Evolutionary conservation across 2,888 invertebrate species (phyloP).

Genomic region (Julus scandinavius): DNA sequence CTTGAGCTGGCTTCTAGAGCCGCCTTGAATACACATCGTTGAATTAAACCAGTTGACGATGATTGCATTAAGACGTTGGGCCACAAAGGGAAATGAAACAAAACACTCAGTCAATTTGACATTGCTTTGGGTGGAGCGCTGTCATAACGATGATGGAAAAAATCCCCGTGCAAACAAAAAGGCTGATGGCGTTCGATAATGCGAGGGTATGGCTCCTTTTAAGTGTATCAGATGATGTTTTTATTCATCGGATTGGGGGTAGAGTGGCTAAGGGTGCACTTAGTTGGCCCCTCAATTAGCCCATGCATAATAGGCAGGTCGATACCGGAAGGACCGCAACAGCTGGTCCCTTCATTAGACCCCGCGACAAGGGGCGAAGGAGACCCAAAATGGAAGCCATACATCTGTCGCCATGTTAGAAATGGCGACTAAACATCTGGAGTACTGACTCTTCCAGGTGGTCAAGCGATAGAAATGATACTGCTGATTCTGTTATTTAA

Average conservation of each 20-base stretch:
- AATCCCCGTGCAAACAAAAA: neutral
- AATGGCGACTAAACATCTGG: neutral
- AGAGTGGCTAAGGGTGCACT: neutral
- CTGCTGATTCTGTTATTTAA: too few species aligned
- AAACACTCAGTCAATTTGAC: conserved; percentile 7
- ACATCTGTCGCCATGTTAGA: neutral
- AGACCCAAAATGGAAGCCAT: neutral
- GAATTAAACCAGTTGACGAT: neutral
- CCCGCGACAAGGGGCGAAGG: neutral
- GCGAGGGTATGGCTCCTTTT: neutral
- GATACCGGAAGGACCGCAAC: neutral
- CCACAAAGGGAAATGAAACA: neutral
- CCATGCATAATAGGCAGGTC: neutral
- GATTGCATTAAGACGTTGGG: conserved; percentile 27
- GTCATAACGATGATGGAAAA: conserved; percentile 21
- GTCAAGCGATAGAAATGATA: too few species aligned
- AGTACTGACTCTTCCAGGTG: too few species aligned
- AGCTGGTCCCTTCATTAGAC: neutral
- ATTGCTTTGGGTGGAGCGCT: conserved; percentile 21
- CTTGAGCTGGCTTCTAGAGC: neutral
- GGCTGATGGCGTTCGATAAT: neutral
- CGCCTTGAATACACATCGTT: conserved; percentile 7
- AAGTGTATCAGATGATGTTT: neutral
- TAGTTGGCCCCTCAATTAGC: neutral
- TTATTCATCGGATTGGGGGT: neutral